phyloP scores from a whole-genome alignment of 2,888 invertebrate species.

The Orgyia antiqua region DNA sequence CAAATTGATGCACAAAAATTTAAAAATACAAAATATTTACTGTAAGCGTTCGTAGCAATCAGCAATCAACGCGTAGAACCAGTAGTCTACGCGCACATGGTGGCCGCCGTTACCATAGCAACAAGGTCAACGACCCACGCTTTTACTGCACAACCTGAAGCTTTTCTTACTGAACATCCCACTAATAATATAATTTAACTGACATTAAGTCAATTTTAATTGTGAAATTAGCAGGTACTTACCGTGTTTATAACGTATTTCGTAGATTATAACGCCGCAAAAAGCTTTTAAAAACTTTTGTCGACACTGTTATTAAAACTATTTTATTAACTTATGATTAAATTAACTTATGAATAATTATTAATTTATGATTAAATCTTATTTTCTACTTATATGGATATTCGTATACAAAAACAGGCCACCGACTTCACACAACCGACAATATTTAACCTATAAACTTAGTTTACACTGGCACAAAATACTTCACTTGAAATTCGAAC shows the following conservation, averaged over 20 bases:
- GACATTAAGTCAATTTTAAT: neutral
- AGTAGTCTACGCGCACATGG: slow-evolving; percentile 46
- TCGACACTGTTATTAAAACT: no score
- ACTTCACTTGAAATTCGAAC: slow-evolving; percentile 31
- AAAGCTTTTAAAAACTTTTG: slow-evolving; percentile 3
- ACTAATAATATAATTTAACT: neutral
- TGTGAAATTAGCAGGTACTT: slow-evolving; percentile 1
- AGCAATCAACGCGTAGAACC: slow-evolving; percentile 26
- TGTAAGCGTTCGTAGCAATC: slow-evolving; percentile 46
- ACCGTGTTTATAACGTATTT: slow-evolving; percentile 12
- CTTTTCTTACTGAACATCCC: slow-evolving; percentile 13
- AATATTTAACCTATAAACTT: slow-evolving; percentile 18
- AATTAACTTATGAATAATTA: no score
- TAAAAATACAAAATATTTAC: no score
- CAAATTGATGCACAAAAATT: no score
- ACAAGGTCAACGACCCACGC: slow-evolving; percentile 66
- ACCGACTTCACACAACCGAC: slow-evolving; percentile 28
- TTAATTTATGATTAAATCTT: no score
- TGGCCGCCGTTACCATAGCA: slow-evolving; percentile 57
- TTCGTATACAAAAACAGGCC: slow-evolving; percentile 39
- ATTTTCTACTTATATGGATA: slow-evolving; percentile 12
- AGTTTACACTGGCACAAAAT: slow-evolving; percentile 21
- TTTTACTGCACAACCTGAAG: slow-evolving; percentile 39
- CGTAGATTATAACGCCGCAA: slow-evolving; percentile 8
- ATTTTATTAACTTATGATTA: no score